These are phyloP conservation scores for Pithys albifrons DNA, from an alignment of 2,113 vertebrate genomes.

Conservation along the genomic window DNA sequence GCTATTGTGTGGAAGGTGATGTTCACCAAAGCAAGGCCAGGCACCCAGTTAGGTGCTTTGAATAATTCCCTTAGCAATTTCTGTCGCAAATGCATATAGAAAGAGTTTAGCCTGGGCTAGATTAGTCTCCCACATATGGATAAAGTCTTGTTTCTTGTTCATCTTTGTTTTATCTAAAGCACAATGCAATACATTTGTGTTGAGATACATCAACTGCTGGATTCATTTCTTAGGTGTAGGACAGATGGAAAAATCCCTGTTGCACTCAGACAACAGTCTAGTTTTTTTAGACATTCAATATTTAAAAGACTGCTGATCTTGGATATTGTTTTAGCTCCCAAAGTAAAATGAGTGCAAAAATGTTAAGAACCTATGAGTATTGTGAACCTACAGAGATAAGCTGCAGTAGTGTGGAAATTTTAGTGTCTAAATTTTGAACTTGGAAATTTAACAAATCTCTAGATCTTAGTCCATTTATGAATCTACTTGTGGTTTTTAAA, in stretches of 20 bases:
- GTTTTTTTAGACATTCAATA: background rate
- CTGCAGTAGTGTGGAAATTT: background rate
- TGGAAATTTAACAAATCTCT: background rate
- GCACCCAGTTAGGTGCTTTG: background rate
- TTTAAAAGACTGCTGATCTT: background rate
- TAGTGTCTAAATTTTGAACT: background rate
- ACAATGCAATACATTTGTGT: background rate
- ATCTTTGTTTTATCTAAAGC: background rate
- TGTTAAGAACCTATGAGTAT: background rate
- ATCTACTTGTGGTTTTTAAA: background rate
- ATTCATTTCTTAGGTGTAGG: background rate
- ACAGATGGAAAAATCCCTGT: background rate
- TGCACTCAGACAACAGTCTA: background rate
- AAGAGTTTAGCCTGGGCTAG: background rate
- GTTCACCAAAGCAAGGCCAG: background rate
- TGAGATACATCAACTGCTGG: background rate
- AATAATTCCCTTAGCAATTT: background rate
- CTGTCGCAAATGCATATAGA: background rate
- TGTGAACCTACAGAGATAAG: background rate
- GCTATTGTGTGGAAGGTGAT: background rate
- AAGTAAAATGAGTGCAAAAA: background rate
- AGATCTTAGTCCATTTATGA: background rate
- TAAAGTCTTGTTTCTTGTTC: background rate
- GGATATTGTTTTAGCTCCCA: background rate
- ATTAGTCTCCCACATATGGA: background rate